phyloP scores from a whole-genome alignment of 2,113 vertebrate species.

The Lepisosteus oculatus region DNA sequence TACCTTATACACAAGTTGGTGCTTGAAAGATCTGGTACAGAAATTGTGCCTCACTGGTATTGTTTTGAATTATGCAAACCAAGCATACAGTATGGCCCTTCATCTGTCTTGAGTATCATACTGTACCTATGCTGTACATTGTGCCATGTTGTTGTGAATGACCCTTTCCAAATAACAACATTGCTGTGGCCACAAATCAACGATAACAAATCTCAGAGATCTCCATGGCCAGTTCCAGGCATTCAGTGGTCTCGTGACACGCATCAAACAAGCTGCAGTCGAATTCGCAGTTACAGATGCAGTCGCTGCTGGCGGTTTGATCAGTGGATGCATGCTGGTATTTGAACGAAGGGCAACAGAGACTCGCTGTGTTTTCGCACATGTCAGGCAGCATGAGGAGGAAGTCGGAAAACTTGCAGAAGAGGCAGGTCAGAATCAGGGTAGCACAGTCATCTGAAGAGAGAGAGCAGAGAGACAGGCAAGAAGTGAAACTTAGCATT shows the following conservation, averaged over 20 bases:
- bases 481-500: neutral
- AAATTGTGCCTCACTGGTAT: too few species aligned
- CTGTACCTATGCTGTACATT: neutral
- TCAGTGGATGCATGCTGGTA: constrained; percentile 37
- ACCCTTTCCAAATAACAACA: neutral
- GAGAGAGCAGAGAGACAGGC: constrained; percentile 33
- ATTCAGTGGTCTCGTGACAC: constrained; percentile 64
- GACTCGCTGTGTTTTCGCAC: constrained; percentile 39
- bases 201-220: constrained; percentile 68
- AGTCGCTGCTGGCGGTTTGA: constrained; percentile 35
- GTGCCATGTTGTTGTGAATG: neutral
- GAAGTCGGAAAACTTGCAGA: constrained; percentile 65
- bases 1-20: too few species aligned
- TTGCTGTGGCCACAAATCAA: constrained; percentile 25
- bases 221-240: constrained; percentile 71
- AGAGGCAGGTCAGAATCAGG: constrained; percentile 65
- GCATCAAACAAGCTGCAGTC: constrained; percentile 53
- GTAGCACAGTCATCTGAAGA: constrained; percentile 63
- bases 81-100: too few species aligned
- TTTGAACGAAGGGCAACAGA: constrained; percentile 53
- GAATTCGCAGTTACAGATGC: constrained; percentile 43
- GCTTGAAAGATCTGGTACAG: too few species aligned
- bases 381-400: constrained; percentile 52
- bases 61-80: too few species aligned
- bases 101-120: neutral